These are phyloP conservation scores for Linnaemya tessellans DNA, from an alignment of 2,888 invertebrate species.

Conservation along the genomic window DNA sequence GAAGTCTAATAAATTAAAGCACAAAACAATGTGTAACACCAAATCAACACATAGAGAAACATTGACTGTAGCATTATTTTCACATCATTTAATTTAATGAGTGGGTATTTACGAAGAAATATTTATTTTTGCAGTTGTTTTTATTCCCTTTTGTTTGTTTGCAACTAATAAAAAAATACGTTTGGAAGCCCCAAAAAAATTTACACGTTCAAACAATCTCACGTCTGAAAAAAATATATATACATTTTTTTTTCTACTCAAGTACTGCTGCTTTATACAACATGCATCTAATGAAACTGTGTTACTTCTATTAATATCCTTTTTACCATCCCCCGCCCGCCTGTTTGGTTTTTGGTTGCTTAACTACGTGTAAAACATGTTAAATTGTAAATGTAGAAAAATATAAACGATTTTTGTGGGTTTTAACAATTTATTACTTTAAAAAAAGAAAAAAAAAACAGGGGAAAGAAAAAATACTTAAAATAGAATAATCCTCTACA, in stretches of 20 bases:
- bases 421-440: conserved; percentile 64
- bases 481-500: conserved; percentile 21
- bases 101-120: conserved; percentile 64
- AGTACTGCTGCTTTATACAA: not conserved
- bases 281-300: not conserved
- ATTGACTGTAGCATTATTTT: conserved; percentile 77
- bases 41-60: conserved; percentile 39
- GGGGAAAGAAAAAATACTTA: not conserved
- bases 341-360: not conserved
- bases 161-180: conserved; percentile 69
- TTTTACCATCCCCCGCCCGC: not conserved
- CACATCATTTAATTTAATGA: conserved; percentile 81
- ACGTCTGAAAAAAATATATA: conserved; percentile 41
- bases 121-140: conserved; percentile 37
- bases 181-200: conserved; percentile 32
- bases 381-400: conserved; percentile 42
- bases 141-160: conserved; percentile 56
- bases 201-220: conserved; percentile 43
- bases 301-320: conserved; percentile 18
- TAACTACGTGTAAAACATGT: conserved; percentile 51
- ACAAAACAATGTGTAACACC: conserved; percentile 13
- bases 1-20: conserved; percentile 31
- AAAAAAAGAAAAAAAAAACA: not conserved
- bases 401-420: conserved; percentile 45
- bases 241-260: not conserved